A percentile compares a stretch with the other conserved stretches of the same genome.
These are phyloP conservation scores for Drosophila quinaria DNA, from an alignment of 2,888 invertebrate genomes.

Conservation along the genomic window DNA sequence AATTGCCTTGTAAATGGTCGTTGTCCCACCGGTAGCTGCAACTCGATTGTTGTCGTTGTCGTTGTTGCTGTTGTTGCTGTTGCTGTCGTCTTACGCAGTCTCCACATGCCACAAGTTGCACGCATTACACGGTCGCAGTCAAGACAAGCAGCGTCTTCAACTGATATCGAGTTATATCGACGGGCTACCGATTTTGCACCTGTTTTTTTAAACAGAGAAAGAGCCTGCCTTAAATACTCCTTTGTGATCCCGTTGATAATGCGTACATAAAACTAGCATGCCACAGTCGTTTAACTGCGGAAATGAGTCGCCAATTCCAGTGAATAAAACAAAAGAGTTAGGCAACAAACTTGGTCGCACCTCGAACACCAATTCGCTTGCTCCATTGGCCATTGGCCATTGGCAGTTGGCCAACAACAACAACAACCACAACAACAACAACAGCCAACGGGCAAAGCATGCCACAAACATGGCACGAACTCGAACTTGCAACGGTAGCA, in stretches of 20 bases:
- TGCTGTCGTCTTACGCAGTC: conserved; percentile 60
- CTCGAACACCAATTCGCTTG: conserved; percentile 38
- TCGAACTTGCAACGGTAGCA: conserved; percentile 65
- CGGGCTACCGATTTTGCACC: conserved; percentile 79
- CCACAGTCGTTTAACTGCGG: conserved; percentile 69
- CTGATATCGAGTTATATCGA: conserved; percentile 70
- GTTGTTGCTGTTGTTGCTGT: conserved; percentile 44
- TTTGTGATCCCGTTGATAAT: conserved; percentile 77
- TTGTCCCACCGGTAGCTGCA: conserved; percentile 66
- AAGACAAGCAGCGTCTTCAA: conserved; percentile 8
- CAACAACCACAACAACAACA: too few relatives aligned
- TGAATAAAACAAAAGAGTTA: conserved; percentile 71
- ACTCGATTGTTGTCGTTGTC: conserved; percentile 59
- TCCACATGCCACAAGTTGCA: conserved; percentile 74
- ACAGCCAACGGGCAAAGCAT: conserved; percentile 65
- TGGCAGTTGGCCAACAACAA: conserved; percentile 45
- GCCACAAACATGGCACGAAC: conserved; percentile 72
- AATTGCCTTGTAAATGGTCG: conserved; percentile 81
- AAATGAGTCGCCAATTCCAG: conserved; percentile 77
- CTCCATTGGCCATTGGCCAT: conserved; percentile 3
- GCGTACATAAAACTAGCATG: conserved; percentile 81
- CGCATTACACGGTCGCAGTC: conserved; percentile 66
- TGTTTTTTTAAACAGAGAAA: conserved; percentile 39
- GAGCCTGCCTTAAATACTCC: conserved; percentile 56
- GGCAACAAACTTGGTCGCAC: conserved; percentile 63